Percentiles rank a stretch among this genome's conserved stretches.
Evolutionary conservation across 1,140 invertebrate species (phyloP).

Genomic region (Sogatella furcifera): DNA sequence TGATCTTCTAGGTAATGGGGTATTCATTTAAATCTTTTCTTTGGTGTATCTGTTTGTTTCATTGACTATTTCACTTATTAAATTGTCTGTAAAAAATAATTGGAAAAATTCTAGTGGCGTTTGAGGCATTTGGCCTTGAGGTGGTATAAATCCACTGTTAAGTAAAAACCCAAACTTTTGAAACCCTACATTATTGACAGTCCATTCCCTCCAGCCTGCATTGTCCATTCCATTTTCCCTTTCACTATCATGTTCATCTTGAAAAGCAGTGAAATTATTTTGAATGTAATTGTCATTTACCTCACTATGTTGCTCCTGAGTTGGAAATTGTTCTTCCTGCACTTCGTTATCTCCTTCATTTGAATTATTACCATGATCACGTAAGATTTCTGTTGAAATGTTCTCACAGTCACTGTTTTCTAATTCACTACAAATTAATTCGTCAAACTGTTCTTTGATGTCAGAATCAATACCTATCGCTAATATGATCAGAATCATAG

Average conservation of each 20-base stretch:
- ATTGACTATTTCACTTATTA: conserved; percentile 1
- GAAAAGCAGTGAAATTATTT: too few relatives aligned
- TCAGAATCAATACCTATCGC: conserved; percentile 4
- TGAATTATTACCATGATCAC: too few relatives aligned
- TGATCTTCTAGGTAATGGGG: background rate
- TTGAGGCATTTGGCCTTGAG: background rate
- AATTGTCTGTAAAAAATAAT: conserved; percentile 5
- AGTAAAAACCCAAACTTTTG: background rate
- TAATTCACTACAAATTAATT: background rate
- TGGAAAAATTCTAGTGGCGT: background rate
- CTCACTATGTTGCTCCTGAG: too few relatives aligned
- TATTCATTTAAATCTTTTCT: conserved; percentile 1
- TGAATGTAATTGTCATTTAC: too few relatives aligned
- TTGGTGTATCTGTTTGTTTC: conserved; percentile 1
- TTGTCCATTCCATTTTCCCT: too few relatives aligned
- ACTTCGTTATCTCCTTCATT: too few relatives aligned
- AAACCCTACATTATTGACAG: background rate
- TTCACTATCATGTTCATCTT: too few relatives aligned
- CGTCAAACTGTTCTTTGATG: background rate
- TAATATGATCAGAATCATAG: background rate
- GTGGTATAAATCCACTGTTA: background rate
- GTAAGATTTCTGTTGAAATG: too few relatives aligned
- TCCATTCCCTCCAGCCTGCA: conserved; percentile 9
- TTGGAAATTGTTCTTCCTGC: too few relatives aligned
- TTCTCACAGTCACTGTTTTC: background rate